These are phyloP conservation scores for Odontocerum albicorne DNA, from an alignment of 2,888 invertebrate genomes.

Conservation along the genomic window DNA sequence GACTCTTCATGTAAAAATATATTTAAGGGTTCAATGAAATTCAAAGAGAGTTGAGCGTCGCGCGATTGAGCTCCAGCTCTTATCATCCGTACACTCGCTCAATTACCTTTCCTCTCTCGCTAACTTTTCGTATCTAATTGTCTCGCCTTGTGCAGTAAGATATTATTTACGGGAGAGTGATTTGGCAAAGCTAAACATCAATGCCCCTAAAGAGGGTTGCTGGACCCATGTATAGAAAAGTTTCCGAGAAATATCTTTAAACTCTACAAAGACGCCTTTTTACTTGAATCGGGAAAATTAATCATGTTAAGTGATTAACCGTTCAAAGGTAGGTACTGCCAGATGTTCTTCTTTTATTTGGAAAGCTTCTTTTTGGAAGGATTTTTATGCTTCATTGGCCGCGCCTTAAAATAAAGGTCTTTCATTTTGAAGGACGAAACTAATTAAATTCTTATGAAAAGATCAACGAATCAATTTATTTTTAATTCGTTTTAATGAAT, in stretches of 20 bases:
- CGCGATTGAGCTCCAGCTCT: too few species aligned
- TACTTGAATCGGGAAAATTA: slow-evolving; percentile 29
- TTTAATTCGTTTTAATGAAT: too few species aligned
- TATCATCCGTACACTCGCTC: slow-evolving; percentile 9
- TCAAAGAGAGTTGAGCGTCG: too few species aligned
- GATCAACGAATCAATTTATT: slow-evolving; percentile 20
- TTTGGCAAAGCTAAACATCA: slow-evolving; percentile 25
- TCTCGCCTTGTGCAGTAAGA: slow-evolving; percentile 13
- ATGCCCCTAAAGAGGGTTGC: neutral
- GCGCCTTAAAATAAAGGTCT: slow-evolving; percentile 12
- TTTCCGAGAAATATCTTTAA: neutral
- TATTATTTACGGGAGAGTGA: slow-evolving; percentile 24
- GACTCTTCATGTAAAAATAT: too few species aligned
- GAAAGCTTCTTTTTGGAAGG: slow-evolving; percentile 9
- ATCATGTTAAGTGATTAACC: slow-evolving; percentile 33
- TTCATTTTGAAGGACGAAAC: slow-evolving; percentile 4
- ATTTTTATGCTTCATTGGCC: slow-evolving; percentile 21
- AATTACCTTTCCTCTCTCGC: slow-evolving; percentile 1
- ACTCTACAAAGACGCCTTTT: slow-evolving; percentile 1
- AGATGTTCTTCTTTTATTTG: slow-evolving; percentile 10
- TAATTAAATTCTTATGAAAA: slow-evolving; percentile 23
- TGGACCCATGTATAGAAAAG: too few species aligned
- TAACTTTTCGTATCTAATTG: slow-evolving; percentile 22
- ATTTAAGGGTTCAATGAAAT: too few species aligned
- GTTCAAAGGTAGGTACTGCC: slow-evolving; percentile 1